Evolutionary conservation across 2,888 invertebrate species (phyloP).

Genomic region (Neoaliturus tenellus): DNA sequence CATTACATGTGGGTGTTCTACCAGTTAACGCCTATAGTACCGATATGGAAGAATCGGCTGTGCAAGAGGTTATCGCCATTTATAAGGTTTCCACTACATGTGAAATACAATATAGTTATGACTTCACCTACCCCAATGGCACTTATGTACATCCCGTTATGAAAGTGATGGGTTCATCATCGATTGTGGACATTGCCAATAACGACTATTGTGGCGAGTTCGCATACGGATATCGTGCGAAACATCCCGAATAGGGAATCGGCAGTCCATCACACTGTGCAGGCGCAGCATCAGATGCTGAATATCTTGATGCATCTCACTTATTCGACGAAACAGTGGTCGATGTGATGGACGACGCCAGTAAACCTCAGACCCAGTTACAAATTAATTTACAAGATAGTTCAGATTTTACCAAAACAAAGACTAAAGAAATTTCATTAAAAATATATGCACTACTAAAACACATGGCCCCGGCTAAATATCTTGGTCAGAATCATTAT

Average conservation of each 20-base stretch:
- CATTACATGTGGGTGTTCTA: no score
- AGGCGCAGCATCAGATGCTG: neutral
- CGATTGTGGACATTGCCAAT: neutral
- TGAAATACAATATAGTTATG: no score
- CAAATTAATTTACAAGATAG: neutral
- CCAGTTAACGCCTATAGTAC: no score
- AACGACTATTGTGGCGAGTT: neutral
- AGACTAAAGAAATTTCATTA: neutral
- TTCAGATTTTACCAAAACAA: neutral
- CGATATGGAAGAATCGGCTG: no score
- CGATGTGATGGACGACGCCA: neutral
- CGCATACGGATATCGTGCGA: neutral
- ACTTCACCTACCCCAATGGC: neutral
- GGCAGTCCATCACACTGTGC: neutral
- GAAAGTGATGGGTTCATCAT: neutral
- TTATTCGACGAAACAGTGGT: neutral
- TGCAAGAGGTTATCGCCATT: no score
- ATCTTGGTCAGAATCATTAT: neutral
- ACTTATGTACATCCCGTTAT: neutral
- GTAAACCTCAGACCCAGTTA: neutral
- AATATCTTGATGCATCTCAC: neutral
- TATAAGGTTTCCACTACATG: no score
- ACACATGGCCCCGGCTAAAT: neutral
- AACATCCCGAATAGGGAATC: neutral
- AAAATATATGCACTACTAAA: neutral